These are phyloP conservation scores for Cephus runcator DNA, from an alignment of 2,888 invertebrate species.

Conservation along the genomic window DNA sequence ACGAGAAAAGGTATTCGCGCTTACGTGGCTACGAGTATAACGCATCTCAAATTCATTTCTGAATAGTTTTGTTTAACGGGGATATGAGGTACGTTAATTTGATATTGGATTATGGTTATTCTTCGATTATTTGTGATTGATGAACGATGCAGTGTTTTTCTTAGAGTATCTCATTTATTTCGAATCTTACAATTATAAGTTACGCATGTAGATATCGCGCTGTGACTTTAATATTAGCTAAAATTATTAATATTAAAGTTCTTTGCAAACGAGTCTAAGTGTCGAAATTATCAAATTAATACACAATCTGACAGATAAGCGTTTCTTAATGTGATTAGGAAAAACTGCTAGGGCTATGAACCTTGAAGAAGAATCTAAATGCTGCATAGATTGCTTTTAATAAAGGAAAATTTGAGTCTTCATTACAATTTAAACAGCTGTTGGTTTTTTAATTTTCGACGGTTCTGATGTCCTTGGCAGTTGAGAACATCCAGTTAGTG, in stretches of 20 bases:
- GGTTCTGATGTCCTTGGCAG: slow-evolving; percentile 35
- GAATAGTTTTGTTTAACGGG: slow-evolving; percentile 3
- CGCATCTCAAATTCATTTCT: slow-evolving; percentile 6
- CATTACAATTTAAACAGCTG: background rate
- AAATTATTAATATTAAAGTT: slow-evolving; percentile 4
- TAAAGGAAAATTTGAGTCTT: background rate
- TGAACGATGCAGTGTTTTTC: background rate
- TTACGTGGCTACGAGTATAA: slow-evolving; percentile 8
- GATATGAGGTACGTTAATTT: background rate
- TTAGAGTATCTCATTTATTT: background rate
- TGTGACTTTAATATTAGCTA: background rate
- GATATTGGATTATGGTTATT: background rate
- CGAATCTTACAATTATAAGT: slow-evolving; percentile 9
- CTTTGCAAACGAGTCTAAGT: background rate
- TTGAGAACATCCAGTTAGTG: slow-evolving; percentile 44
- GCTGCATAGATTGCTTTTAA: background rate
- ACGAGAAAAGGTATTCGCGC: slow-evolving; percentile 23
- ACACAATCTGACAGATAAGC: background rate
- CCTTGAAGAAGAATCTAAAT: background rate
- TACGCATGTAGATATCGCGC: slow-evolving; percentile 3
- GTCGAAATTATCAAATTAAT: background rate
- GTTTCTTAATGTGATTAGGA: background rate
- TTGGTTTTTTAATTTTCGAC: slow-evolving; percentile 28
- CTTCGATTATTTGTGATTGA: background rate
- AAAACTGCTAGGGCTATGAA: background rate